Percentiles rank a stretch among this genome's conserved stretches.
These are phyloP conservation scores for Tapirus indicus DNA, from an alignment of 2,797 vertebrate species.

Conservation along the genomic window DNA sequence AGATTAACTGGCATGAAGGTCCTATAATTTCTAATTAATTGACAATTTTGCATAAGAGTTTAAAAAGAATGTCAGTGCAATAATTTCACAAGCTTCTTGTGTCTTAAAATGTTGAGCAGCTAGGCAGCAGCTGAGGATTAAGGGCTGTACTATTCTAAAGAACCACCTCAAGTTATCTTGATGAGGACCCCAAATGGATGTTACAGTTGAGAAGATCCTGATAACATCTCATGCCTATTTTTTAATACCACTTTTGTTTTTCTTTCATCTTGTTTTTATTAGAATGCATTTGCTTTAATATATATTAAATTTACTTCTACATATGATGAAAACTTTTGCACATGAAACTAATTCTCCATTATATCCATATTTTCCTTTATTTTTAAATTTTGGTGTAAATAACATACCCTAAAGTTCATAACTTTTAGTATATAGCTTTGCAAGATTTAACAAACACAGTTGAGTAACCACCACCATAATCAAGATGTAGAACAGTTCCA, in stretches of 20 bases:
- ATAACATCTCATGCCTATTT: neutral
- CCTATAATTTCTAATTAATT: constrained; percentile 36
- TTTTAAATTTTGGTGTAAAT: neutral
- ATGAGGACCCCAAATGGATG: neutral
- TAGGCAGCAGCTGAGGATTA: neutral
- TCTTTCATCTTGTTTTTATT: neutral
- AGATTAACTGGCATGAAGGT: neutral
- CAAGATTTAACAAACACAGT: neutral
- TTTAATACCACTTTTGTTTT: neutral
- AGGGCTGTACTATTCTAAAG: neutral
- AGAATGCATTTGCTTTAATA: neutral
- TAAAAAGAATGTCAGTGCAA: neutral
- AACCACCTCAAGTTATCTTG: neutral
- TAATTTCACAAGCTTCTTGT: neutral
- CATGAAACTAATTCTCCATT: neutral
- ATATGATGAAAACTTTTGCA: neutral
- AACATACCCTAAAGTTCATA: neutral
- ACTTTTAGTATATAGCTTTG: neutral
- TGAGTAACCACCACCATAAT: neutral
- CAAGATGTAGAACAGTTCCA: neutral
- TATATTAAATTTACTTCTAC: neutral
- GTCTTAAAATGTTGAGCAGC: neutral
- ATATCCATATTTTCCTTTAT: neutral
- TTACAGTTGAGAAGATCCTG: neutral
- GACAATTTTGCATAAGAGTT: neutral